Percentiles rank a stretch among this genome's conserved stretches.
These are phyloP conservation scores for Conger conger DNA, from an alignment of 2,113 vertebrate species.

Conservation along the genomic window DNA sequence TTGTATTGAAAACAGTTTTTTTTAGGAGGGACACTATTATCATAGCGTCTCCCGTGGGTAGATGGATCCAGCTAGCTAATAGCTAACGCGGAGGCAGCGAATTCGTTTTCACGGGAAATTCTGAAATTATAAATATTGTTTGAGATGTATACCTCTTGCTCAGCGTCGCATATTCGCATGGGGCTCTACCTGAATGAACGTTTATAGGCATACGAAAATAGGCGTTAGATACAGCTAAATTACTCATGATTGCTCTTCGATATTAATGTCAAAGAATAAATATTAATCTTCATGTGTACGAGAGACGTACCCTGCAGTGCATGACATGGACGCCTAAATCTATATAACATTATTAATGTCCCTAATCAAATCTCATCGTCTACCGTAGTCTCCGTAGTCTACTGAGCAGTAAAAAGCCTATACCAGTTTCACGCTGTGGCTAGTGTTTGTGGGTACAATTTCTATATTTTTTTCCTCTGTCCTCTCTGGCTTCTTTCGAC, in stretches of 20 bases:
- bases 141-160: not conserved
- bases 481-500: constrained; percentile 2
- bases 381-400: too few species aligned
- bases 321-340: not conserved
- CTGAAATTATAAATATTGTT: not conserved
- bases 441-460: not conserved
- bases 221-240: not conserved
- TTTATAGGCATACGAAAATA: not conserved
- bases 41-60: not conserved
- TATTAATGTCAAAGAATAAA: not conserved
- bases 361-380: not conserved
- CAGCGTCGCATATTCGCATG: not conserved
- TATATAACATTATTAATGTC: not conserved
- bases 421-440: not conserved
- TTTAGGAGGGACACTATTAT: not conserved
- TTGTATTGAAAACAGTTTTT: not conserved
- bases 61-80: constrained; percentile 39
- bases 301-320: not conserved
- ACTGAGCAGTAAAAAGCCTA: not conserved
- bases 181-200: not conserved
- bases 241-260: not conserved
- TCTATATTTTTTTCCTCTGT: not conserved
- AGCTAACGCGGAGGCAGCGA: not conserved
- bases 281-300: not conserved
- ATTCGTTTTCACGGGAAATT: not conserved